Evolutionary conservation across 2,113 vertebrate species (phyloP).

Genomic region (Menura novaehollandiae): DNA sequence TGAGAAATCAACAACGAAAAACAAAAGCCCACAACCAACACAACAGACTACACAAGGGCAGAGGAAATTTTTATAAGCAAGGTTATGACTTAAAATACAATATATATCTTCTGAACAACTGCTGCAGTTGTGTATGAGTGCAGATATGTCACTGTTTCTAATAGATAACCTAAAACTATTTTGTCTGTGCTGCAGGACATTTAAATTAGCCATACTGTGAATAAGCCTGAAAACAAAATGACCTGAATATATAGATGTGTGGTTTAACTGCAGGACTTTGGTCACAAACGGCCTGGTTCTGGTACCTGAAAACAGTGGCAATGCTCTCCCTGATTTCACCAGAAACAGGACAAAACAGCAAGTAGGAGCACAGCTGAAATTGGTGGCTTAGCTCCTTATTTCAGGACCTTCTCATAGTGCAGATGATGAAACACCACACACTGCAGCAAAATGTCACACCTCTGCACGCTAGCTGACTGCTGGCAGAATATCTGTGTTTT

Average conservation of each 20-base stretch:
- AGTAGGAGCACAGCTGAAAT: background rate
- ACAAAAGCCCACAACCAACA: background rate
- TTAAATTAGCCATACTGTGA: background rate
- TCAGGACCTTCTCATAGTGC: background rate
- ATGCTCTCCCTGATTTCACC: background rate
- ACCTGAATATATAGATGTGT: background rate
- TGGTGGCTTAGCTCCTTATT: background rate
- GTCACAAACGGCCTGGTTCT: background rate
- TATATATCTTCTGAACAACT: background rate
- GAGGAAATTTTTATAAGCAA: background rate
- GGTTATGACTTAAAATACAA: background rate
- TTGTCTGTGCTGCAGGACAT: background rate
- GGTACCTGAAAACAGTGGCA: background rate
- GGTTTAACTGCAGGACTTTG: background rate
- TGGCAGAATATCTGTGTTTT: background rate
- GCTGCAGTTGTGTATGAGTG: background rate
- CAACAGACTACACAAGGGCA: background rate
- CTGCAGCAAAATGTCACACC: background rate
- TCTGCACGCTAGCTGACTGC: background rate
- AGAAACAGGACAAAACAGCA: background rate
- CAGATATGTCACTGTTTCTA: background rate
- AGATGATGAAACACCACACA: background rate
- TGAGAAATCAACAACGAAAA: conserved; percentile 21
- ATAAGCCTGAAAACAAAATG: background rate
- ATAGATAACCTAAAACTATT: background rate